phyloP scores from a whole-genome alignment of 2,113 vertebrate species.

The cattle (Bos taurus) region DNA sequence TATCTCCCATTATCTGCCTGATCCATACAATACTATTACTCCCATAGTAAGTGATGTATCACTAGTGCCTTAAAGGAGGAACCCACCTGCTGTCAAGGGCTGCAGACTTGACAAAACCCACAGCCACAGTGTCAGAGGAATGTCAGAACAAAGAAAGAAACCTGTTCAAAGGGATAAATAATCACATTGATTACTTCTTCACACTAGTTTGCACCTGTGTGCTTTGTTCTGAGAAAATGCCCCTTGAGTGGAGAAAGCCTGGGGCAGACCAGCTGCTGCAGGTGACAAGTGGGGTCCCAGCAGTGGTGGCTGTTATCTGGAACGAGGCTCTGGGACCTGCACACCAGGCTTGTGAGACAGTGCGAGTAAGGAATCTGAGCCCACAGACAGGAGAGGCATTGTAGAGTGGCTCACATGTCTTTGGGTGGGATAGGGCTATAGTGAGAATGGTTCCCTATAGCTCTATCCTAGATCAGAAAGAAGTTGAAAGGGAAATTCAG shows the following conservation, averaged over 20 bases:
- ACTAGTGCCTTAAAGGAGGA: not conserved
- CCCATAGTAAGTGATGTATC: fast-evolving
- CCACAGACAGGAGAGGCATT: not conserved
- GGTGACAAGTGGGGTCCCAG: fast-evolving
- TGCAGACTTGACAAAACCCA: not conserved
- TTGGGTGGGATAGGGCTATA: not conserved
- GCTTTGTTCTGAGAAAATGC: not conserved
- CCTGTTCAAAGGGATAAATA: not conserved
- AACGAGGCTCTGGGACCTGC: not conserved
- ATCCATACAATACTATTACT: fast-evolving
- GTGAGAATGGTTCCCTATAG: not conserved
- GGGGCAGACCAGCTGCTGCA: not conserved
- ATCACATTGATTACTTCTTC: not conserved
- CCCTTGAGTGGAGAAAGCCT: not conserved
- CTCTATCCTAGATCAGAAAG: not conserved
- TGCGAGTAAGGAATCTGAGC: not conserved
- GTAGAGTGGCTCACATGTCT: not conserved
- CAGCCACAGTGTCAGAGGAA: not conserved
- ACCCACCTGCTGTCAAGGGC: not conserved
- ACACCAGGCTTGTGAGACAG: not conserved
- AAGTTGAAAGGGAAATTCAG: not conserved
- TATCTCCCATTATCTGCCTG: not conserved
- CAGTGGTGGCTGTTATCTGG: too few species aligned
- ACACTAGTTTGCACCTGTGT: not conserved
- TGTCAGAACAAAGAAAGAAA: not conserved